Evolutionary conservation across 1,140 invertebrate genomes (phyloP).

Genomic region (Drosophila pandora): DNA sequence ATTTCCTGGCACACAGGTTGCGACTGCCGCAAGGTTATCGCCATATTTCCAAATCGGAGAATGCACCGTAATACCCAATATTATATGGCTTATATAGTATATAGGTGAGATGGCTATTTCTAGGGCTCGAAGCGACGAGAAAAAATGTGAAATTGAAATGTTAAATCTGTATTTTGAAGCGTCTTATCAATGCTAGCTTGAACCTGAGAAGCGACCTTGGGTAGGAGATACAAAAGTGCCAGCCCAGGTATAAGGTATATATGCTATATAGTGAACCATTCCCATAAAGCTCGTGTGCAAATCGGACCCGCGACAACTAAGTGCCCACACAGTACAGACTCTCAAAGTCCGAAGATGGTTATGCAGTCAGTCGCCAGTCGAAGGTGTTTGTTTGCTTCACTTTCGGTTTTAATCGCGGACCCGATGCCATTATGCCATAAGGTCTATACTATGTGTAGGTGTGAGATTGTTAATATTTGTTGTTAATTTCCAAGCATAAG

Average conservation of each 20-base stretch:
- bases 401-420: conserved; percentile 58
- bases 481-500: conserved; percentile 55
- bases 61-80: conserved; percentile 21
- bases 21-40: conserved; percentile 55
- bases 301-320: conserved; percentile 30
- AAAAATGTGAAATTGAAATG: conserved; percentile 26
- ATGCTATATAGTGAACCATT: conserved; percentile 12
- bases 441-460: conserved; percentile 62
- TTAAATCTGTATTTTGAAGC: neutral
- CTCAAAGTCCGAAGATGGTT: conserved; percentile 66
- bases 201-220: conserved; percentile 57
- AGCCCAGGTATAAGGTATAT: conserved; percentile 11
- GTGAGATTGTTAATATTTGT: conserved; percentile 48
- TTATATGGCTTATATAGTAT: conserved; percentile 2
- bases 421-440: conserved; percentile 27
- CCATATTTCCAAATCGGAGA: conserved; percentile 36
- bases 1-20: conserved; percentile 68
- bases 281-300: conserved; percentile 19
- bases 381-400: conserved; percentile 70
- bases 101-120: conserved; percentile 26
- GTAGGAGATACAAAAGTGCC: conserved; percentile 51
- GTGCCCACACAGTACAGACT: conserved; percentile 15
- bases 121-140: conserved; percentile 18
- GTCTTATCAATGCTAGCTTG: conserved; percentile 50
- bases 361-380: conserved; percentile 35